Evolutionary conservation across 2,888 invertebrate genomes (phyloP), one percentile per base, ranked within the genome.

Genomic region (Druceiella hillmani): DNA sequence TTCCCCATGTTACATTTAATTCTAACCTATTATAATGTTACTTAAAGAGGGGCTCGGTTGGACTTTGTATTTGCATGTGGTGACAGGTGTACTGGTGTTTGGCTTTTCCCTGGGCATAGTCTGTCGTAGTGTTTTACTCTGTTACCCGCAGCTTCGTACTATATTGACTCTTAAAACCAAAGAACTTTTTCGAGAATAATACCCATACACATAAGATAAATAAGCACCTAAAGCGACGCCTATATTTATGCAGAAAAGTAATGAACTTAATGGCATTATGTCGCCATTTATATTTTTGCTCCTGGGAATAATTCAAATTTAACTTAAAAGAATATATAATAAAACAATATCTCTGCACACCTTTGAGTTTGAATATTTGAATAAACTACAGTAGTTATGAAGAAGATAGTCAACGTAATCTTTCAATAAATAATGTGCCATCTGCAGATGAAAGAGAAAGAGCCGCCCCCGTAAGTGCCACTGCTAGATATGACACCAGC

Each of bases 161-260:
- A 92, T 93, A 50, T 77, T 87, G 40, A 92, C 93, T 60, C 74
- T 92, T 46, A 92, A 92, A 65, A 90, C 84, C 63, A 91, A 92
- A 72, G 79, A 88, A 45, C 79, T 81, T 59, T 88, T 87, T 73
- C 79, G 78, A 53, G 55, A 25, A 13, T 10, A n/a, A n/a, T n/a
- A n/a, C n/a, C n/a, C n/a, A n/a, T n/a, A n/a, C n/a, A n/a, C n/a
- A n/a, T n/a, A n/a, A n/a, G n/a, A n/a, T n/a, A n/a, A n/a, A n/a
- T n/a, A n/a, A n/a, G n/a, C n/a, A n/a, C n/a, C n/a, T n/a, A n/a
- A n/a, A n/a, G n/a, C n/a, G n/a, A n/a, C n/a, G n/a, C n/a, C n/a
- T n/a, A n/a, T n/a, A n/a, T n/a, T n/a, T n/a, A n/a, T n/a, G n/a
- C n/a, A n/a, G n/a, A n/a, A n/a, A n/a, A n/a, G n/a, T n/a, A n/a